Evolutionary conservation across 2,797 vertebrate genomes (phyloP), one percentile per base, ranked within the genome.

Genomic region (Sebastes iracundus): DNA sequence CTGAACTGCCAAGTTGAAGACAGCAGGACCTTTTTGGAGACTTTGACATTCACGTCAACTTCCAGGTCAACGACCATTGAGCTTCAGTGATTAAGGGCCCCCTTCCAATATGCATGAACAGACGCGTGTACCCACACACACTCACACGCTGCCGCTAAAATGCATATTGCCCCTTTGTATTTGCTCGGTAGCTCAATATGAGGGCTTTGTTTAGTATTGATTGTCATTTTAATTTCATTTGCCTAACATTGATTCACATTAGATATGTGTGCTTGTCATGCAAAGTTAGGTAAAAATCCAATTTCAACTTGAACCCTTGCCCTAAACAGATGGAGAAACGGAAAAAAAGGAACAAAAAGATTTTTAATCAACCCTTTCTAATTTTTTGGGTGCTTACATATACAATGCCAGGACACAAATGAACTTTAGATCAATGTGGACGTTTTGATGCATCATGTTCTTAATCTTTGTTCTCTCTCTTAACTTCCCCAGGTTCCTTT

Each of bases 401-500:
- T 30, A 23, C 58, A 67, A 55, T 46, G 5, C 38, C 18, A 28
- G 20, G 2, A 58, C 16, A 35, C 25, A 71, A 28, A 85, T 75
- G 58, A 61, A 33, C 9, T 82, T 61, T 55, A 32, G 6, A 63
- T 65, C 10, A 49, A 0, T 82, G 11, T 63, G 27, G 13, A 62
- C 1, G n/a, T 58, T 79, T 60, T 75, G 53, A 56, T 76, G 30
- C 20, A 38, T 52, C 2, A 2, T 72, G 30, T 78, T 62, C 7
- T 33, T 70, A 10, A 12, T 76, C 38, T 30, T 16, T 61, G 58
- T 12, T 52, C 60, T 8, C 42, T 28, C 6, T 80, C 52, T 78
- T 30, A 23, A 75, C 79, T 74, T 81, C 62, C 69, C 61, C 94
- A 99, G 99, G 97, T 99, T 92, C 98, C 99, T 0, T 99, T 99